phyloP scores from a whole-genome alignment of 2,113 vertebrate species.

The Dromaius novaehollandiae region DNA sequence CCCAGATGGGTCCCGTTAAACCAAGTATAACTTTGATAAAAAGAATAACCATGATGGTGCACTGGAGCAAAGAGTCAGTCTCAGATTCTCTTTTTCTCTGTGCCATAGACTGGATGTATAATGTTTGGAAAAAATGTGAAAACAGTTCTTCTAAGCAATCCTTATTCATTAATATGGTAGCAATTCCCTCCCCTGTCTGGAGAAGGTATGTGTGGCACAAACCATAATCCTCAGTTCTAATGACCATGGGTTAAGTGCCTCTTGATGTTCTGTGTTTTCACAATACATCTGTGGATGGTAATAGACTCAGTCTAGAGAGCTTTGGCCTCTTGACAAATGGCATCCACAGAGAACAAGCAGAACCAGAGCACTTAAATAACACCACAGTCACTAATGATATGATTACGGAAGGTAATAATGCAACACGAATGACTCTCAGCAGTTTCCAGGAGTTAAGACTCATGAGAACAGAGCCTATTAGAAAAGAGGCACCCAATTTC shows the following conservation, averaged over 20 bases:
- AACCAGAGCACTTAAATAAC: constrained; percentile 46
- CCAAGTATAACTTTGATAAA: not conserved
- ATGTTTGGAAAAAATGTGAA: not conserved
- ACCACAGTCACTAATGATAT: constrained; percentile 43
- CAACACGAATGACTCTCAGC: constrained; percentile 26
- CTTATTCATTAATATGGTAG: not conserved
- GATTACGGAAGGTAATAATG: constrained; percentile 66
- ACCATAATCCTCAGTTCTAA: not conserved
- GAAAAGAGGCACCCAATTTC: not conserved
- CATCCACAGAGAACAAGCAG: constrained; percentile 35
- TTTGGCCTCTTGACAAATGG: constrained; percentile 29
- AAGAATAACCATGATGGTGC: not conserved
- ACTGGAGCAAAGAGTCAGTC: not conserved
- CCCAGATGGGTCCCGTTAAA: not conserved
- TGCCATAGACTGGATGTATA: not conserved
- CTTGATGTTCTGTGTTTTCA: not conserved
- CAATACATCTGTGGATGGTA: not conserved
- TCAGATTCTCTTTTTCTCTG: not conserved
- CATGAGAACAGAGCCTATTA: not conserved
- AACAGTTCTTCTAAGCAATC: not conserved
- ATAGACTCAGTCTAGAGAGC: constrained; percentile 15
- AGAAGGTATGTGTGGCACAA: not conserved
- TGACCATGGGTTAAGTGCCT: constrained; percentile 39
- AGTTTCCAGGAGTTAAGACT: constrained; percentile 40
- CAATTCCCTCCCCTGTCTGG: not conserved